Conservation (phyloP, 2,113 vertebrate species). For the Rallus limicola region DNA sequence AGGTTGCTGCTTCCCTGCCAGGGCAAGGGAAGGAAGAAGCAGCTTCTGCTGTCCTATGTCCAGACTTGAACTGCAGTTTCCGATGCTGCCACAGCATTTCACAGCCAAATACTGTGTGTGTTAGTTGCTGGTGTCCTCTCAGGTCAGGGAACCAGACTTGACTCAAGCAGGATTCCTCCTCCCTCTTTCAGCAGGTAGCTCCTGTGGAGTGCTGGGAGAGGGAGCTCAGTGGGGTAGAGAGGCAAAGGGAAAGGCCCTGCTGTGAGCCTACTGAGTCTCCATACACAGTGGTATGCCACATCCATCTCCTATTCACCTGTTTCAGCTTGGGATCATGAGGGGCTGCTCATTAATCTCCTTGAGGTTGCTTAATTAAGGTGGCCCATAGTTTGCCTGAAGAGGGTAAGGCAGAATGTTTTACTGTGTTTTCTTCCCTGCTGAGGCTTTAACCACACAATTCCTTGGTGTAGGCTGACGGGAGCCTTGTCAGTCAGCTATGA, state of each 20-base stretch:
- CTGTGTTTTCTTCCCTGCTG: not conserved
- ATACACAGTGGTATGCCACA: rapidly evolving
- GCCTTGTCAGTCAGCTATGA: not conserved
- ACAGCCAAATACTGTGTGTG: not conserved
- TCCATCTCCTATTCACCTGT: not conserved
- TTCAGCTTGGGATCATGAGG: not conserved
- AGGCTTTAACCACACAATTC: not conserved
- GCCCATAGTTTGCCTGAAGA: not conserved
- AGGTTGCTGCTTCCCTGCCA: not conserved
- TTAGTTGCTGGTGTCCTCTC: not conserved
- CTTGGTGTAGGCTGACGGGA: not conserved
- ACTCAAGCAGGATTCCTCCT: no score
- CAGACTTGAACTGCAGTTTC: not conserved
- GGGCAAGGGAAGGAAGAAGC: not conserved
- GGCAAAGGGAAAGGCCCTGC: not conserved
- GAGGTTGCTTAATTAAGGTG: not conserved
- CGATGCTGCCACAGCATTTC: not conserved
- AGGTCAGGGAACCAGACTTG: not conserved
- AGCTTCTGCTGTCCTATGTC: not conserved
- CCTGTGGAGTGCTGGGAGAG: not conserved
- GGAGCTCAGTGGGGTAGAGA: not conserved
- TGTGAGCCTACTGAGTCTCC: not conserved
- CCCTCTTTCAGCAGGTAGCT: not conserved
- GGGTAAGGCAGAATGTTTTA: not conserved
- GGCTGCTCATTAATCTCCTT: not conserved